Conservation (phyloP, 2,888 invertebrate genomes). For the Orthonychiurus folsomi region DNA sequence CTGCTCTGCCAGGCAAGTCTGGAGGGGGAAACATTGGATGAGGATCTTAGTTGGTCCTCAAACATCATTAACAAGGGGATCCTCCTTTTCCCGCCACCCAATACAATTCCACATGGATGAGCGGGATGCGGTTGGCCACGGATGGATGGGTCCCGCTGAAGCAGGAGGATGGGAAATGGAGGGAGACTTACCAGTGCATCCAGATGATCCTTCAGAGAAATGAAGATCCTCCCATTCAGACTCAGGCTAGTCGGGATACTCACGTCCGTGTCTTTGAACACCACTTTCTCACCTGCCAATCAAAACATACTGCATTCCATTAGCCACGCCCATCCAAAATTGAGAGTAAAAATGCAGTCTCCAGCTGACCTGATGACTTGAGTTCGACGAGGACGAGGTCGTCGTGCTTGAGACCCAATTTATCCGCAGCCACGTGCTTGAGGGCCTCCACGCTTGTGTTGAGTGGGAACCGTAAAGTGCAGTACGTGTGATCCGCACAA, state of each 20-base stretch:
- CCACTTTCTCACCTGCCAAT: conserved; percentile 55
- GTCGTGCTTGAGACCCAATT: conserved; percentile 59
- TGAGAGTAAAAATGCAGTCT: too few relatives aligned
- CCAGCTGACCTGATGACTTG: conserved; percentile 55
- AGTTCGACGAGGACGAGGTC: conserved; percentile 65
- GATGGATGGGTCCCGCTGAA: too few relatives aligned
- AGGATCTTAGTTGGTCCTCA: too few relatives aligned
- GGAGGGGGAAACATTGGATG: too few relatives aligned
- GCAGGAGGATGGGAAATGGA: too few relatives aligned
- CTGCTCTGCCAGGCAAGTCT: conserved; percentile 69
- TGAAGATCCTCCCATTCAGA: conserved; percentile 68
- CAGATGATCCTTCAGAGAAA: conserved; percentile 66
- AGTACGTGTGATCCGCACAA: conserved; percentile 72
- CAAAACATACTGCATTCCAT: conserved; percentile 5
- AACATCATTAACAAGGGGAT: too few relatives aligned
- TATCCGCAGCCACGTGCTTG: conserved; percentile 62
- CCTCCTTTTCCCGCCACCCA: too few relatives aligned
- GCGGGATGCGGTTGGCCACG: too few relatives aligned
- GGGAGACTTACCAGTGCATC: conserved; percentile 67
- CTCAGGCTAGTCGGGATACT: conserved; percentile 66
- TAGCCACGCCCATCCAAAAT: too few relatives aligned
- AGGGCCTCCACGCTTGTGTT: conserved; percentile 63
- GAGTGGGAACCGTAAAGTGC: conserved; percentile 63
- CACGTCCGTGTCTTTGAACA: conserved; percentile 65
- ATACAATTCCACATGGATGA: too few relatives aligned